Percentiles rank a stretch among this genome's conserved stretches.
phyloP scores from a whole-genome alignment of 2,888 invertebrate genomes.

The Galerucella calmariensis region DNA sequence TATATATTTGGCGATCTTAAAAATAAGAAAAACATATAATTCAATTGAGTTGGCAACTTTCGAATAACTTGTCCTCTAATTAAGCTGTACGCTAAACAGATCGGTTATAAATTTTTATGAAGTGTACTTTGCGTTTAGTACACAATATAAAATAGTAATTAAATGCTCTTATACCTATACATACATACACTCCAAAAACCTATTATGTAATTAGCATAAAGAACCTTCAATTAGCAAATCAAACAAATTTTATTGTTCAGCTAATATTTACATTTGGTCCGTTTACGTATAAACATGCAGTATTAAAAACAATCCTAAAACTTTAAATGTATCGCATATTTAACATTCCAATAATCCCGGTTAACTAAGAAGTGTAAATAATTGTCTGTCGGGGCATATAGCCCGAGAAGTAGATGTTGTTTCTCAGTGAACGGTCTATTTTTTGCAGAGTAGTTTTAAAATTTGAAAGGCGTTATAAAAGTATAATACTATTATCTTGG shows the following conservation, averaged over 20 bases:
- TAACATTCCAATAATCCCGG: not conserved
- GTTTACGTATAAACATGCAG: slow-evolving; percentile 18
- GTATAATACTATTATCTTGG: too few relatives aligned
- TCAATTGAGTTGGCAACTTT: not conserved
- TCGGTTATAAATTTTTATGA: slow-evolving; percentile 13
- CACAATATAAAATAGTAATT: slow-evolving; percentile 17
- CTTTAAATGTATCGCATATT: slow-evolving; percentile 7
- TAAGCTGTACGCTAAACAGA: slow-evolving; percentile 2
- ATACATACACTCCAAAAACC: slow-evolving; percentile 15
- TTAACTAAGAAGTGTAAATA: too few relatives aligned
- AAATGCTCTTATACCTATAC: slow-evolving; percentile 14
- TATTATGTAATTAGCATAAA: slow-evolving; percentile 31
- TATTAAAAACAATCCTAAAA: slow-evolving; percentile 16
- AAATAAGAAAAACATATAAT: too few relatives aligned
- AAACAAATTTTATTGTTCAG: slow-evolving; percentile 27
- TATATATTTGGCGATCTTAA: too few relatives aligned
- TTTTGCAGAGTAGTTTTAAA: too few relatives aligned
- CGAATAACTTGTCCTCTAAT: not conserved
- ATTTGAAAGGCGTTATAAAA: too few relatives aligned
- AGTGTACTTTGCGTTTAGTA: slow-evolving; percentile 20
- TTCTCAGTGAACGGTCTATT: too few relatives aligned
- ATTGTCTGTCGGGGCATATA: too few relatives aligned
- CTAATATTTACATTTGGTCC: slow-evolving; percentile 26
- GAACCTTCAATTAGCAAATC: slow-evolving; percentile 33
- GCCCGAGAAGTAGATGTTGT: too few relatives aligned